Conservation (phyloP, 1,140 invertebrate genomes). For the Amyelois transitella region DNA sequence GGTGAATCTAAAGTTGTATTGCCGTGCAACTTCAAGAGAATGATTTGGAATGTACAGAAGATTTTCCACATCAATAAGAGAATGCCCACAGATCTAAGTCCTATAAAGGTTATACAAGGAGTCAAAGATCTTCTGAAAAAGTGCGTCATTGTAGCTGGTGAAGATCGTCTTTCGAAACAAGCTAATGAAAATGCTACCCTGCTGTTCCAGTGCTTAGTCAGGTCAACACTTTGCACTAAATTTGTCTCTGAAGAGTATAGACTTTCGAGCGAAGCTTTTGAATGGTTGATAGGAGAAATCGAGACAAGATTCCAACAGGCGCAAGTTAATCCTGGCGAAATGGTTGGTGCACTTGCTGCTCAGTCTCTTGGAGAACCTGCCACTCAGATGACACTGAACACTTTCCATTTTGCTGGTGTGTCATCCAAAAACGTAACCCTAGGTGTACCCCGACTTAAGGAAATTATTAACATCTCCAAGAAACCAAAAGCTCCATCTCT, state of each 20-base stretch:
- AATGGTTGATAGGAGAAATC: conserved; percentile 99
- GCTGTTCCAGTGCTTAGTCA: conserved; percentile 95
- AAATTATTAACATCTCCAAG: conserved; percentile 99
- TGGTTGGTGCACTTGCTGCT: conserved; percentile 98
- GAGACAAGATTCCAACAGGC: conserved; percentile 98
- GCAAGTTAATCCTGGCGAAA: conserved; percentile 95
- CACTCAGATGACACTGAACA: conserved; percentile 99
- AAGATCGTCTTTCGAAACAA: conserved; percentile 94
- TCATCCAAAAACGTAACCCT: conserved; percentile 99
- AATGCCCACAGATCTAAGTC: conserved; percentile 94
- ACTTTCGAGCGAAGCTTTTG: conserved; percentile 96
- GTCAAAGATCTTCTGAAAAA: conserved; percentile 90
- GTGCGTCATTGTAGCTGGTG: conserved; percentile 95
- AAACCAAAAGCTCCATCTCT: conserved; percentile 99
- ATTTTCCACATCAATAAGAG: conserved; percentile 99
- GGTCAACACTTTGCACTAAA: conserved; percentile 96
- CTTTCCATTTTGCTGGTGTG: conserved; percentile 99
- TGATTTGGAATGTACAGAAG: conserved; percentile 99
- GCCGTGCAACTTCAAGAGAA: conserved; percentile 97
- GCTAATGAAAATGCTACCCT: conserved; percentile 99
- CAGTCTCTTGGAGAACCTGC: conserved; percentile 99
- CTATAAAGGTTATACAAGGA: conserved; percentile 92
- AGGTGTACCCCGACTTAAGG: conserved; percentile 96
- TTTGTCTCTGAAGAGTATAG: conserved; percentile 97
- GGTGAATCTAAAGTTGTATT: conserved; percentile 92